Evolutionary conservation across 2,888 invertebrate genomes (phyloP).

Genomic region (Antheraea yamamai): DNA sequence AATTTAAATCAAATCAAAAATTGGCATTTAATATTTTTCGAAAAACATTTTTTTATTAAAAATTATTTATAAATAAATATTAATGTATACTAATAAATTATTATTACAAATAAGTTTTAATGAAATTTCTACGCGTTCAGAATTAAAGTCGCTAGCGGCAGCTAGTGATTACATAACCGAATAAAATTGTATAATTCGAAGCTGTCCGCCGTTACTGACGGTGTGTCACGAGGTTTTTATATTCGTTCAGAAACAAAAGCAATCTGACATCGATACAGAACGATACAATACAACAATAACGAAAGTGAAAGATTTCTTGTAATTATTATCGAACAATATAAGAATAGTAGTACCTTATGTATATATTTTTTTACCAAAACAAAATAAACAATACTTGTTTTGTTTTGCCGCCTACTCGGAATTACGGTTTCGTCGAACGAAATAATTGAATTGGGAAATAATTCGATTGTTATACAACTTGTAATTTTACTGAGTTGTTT

Average conservation of each 20-base stretch:
- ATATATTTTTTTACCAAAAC: not conserved
- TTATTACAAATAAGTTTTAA: too few species aligned
- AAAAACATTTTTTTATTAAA: too few species aligned
- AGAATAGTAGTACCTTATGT: not conserved
- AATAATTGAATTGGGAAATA: not conserved
- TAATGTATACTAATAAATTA: too few species aligned
- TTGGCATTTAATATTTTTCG: too few species aligned
- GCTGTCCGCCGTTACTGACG: not conserved
- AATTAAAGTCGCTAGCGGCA: too few species aligned
- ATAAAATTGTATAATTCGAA: not conserved
- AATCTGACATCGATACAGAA: constrained; percentile 37
- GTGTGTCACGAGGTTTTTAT: constrained; percentile 31
- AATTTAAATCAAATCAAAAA: too few species aligned
- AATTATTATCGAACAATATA: constrained; percentile 4
- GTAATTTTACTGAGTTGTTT: not conserved
- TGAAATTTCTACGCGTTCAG: too few species aligned
- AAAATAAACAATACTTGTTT: not conserved
- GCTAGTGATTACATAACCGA: too few species aligned
- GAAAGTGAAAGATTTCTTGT: constrained; percentile 13
- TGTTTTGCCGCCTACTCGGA: constrained; percentile 3
- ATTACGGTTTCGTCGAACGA: not conserved
- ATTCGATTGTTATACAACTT: not conserved
- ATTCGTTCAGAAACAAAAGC: constrained; percentile 38
- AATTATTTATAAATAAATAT: too few species aligned
- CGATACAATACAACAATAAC: constrained; percentile 25